These are phyloP conservation scores for Neodiprion pinetum DNA, from an alignment of 1,140 invertebrate genomes.

Conservation along the genomic window DNA sequence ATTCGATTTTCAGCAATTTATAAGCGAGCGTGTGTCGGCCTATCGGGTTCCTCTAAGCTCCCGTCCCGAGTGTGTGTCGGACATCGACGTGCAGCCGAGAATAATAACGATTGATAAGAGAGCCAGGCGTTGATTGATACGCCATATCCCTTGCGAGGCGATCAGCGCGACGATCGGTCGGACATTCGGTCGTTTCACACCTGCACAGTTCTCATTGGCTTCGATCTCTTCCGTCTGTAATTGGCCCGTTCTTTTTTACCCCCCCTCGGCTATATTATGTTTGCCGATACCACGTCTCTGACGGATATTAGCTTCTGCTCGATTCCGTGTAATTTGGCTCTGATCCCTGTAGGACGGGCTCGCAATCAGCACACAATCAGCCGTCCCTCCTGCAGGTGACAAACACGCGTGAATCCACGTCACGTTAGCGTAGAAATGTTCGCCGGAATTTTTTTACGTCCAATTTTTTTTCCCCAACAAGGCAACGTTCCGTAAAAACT, in stretches of 20 bases:
- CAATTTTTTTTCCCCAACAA: too few species aligned
- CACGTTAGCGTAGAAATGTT: background rate
- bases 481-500: too few species aligned
- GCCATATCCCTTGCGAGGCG: background rate
- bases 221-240: slow-evolving; percentile 29
- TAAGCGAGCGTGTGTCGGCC: too few species aligned
- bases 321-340: background rate
- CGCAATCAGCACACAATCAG: slow-evolving; percentile 13
- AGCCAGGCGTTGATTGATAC: slow-evolving; percentile 8
- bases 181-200: slow-evolving; percentile 21
- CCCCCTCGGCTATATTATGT: slow-evolving; percentile 35
- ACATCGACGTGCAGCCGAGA: slow-evolving; percentile 3
- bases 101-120: slow-evolving; percentile 37
- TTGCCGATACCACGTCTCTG: slow-evolving; percentile 28
- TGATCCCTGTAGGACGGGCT: background rate
- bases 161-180: background rate
- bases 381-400: background rate
- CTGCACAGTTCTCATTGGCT: slow-evolving; percentile 42
- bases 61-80: too few species aligned
- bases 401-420: slow-evolving; percentile 16
- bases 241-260: slow-evolving; percentile 24
- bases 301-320: slow-evolving; percentile 9
- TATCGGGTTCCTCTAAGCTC: too few species aligned
- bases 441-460: too few species aligned
- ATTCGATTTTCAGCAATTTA: too few species aligned